A percentile compares a stretch with the other conserved stretches of the same genome.
phyloP scores from a whole-genome alignment of 53 echinoderm and acorn worm genomes.

The Holothuria scabra region DNA sequence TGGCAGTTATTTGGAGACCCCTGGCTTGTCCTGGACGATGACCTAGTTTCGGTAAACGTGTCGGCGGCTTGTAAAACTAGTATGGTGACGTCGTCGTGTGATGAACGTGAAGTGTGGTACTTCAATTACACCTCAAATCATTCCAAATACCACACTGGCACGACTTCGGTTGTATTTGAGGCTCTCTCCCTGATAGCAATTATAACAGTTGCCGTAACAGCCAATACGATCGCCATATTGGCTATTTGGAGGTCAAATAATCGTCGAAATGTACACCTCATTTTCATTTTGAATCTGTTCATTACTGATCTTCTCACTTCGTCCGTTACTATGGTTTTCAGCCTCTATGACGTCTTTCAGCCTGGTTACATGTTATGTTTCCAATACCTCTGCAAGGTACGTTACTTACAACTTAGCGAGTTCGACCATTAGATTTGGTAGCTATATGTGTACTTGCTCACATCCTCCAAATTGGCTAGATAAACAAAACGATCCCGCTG shows the following conservation, averaged over 20 bases:
- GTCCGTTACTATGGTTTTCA: neutral
- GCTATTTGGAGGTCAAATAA: constrained; percentile 14
- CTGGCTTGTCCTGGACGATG: too few relatives aligned
- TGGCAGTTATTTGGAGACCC: too few relatives aligned
- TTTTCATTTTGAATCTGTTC: constrained; percentile 21
- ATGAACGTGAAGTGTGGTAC: neutral
- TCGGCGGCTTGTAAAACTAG: neutral
- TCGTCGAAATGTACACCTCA: constrained; percentile 1
- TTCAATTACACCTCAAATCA: neutral
- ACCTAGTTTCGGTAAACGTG: neutral
- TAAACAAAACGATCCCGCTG: too few relatives aligned
- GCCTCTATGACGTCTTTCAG: constrained; percentile 12
- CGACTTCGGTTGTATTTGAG: constrained; percentile 1
- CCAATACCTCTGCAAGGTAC: constrained; percentile 17
- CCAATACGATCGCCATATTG: neutral
- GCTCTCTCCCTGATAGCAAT: neutral
- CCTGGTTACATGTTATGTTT: constrained; percentile 23
- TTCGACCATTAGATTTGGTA: too few relatives aligned
- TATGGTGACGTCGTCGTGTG: neutral
- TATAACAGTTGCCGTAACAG: neutral
- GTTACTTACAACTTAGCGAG: too few relatives aligned
- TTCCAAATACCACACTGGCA: neutral
- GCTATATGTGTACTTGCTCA: too few relatives aligned
- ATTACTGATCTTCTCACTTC: constrained; percentile 6
- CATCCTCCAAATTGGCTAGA: too few relatives aligned